Percentiles rank a stretch among this genome's conserved stretches.
Conservation (phyloP, 2,888 invertebrate genomes). For the Drosophila greeni region DNA sequence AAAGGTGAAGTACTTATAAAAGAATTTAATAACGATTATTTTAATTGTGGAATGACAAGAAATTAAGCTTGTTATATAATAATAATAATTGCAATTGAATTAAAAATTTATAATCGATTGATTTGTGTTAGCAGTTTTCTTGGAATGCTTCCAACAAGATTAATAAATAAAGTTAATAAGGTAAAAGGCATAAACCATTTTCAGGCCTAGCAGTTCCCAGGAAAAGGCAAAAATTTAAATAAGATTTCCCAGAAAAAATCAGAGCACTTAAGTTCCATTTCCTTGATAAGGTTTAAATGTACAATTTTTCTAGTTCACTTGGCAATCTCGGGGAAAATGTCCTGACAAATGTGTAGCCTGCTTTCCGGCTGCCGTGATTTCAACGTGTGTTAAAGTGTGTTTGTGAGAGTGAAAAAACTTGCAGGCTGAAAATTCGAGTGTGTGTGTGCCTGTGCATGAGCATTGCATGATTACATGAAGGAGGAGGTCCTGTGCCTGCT, state of each 20-base stretch:
- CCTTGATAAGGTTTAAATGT: conserved; percentile 14
- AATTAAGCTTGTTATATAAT: background rate
- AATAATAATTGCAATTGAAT: background rate
- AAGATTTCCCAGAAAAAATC: background rate
- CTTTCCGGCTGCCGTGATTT: conserved; percentile 17
- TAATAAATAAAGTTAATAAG: background rate
- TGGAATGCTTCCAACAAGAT: too few species aligned
- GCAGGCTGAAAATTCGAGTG: conserved; percentile 9
- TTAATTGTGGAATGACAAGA: background rate
- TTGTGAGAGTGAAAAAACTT: conserved; percentile 8
- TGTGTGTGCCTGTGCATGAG: conserved; percentile 26
- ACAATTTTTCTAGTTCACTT: conserved; percentile 27
- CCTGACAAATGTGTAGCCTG: conserved; percentile 20
- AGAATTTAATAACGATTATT: background rate
- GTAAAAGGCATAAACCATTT: background rate
- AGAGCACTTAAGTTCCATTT: conserved; percentile 15
- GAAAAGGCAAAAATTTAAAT: background rate
- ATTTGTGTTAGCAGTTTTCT: too few species aligned
- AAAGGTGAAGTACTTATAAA: too few species aligned
- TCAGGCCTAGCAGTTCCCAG: background rate
- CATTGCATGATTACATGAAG: conserved; percentile 42
- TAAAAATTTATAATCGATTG: background rate
- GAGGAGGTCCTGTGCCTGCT: conserved; percentile 20
- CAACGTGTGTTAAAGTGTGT: conserved; percentile 4
- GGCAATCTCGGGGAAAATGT: conserved; percentile 28